A percentile compares a stretch with the other conserved stretches of the same genome.
Evolutionary conservation across 1,140 invertebrate species (phyloP).

Genomic region (Hycleus cichorii): DNA sequence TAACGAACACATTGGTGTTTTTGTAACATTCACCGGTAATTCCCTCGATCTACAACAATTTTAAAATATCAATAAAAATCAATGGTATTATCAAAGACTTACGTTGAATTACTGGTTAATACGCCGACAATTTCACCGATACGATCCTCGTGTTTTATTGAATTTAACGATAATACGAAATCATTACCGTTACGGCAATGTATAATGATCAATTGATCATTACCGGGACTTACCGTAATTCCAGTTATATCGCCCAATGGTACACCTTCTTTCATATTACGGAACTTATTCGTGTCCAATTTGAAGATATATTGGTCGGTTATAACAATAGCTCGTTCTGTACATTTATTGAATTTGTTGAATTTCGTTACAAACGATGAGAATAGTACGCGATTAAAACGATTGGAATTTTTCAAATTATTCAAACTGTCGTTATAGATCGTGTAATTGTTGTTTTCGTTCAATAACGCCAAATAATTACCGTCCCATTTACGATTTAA

Average conservation of each 20-base stretch:
- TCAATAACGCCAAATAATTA: conserved; percentile 74
- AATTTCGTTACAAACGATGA: conserved; percentile 57
- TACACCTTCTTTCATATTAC: conserved; percentile 72
- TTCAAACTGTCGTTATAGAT: conserved; percentile 63
- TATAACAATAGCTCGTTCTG: conserved; percentile 79
- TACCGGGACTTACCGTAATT: conserved; percentile 70
- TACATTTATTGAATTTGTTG: conserved; percentile 75
- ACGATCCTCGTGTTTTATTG: conserved; percentile 55
- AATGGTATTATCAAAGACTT: conserved; percentile 40
- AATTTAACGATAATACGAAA: conserved; percentile 71
- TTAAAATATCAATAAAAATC: conserved; percentile 8
- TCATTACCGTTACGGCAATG: conserved; percentile 86
- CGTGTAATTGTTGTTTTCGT: conserved; percentile 69
- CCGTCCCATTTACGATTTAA: conserved; percentile 80
- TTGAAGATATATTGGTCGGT: conserved; percentile 88
- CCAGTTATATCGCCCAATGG: conserved; percentile 55
- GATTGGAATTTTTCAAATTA: conserved; percentile 62
- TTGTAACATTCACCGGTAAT: conserved; percentile 57
- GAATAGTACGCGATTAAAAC: conserved; percentile 59
- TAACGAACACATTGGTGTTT: conserved; percentile 60
- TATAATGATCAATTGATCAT: conserved; percentile 83
- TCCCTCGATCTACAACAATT: conserved; percentile 49
- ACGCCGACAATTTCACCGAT: conserved; percentile 87
- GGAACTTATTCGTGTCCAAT: conserved; percentile 79
- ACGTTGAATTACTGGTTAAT: conserved; percentile 65